phyloP scores from a whole-genome alignment of 2,888 invertebrate genomes.

The Nipponacmea schrenckii region DNA sequence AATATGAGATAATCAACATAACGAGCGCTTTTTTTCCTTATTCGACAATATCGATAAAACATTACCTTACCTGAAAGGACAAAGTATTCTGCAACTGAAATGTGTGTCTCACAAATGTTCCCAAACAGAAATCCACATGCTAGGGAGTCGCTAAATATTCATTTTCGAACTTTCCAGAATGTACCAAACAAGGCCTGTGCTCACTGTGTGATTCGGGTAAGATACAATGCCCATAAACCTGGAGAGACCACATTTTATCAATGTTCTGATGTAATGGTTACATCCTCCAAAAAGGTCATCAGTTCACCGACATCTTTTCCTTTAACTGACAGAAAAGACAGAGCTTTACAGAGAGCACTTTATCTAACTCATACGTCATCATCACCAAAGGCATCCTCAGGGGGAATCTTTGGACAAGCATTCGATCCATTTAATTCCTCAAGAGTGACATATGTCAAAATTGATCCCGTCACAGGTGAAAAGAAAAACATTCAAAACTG shows the following conservation, averaged over 20 bases:
- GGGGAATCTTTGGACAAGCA: slow-evolving; percentile 36
- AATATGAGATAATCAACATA: too few species aligned
- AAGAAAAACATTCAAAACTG: slow-evolving; percentile 26
- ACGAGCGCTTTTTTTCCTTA: too few species aligned
- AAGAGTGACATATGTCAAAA: slow-evolving; percentile 30
- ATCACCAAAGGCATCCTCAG: background rate
- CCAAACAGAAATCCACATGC: too few species aligned
- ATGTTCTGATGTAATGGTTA: slow-evolving; percentile 40
- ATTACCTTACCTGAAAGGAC: too few species aligned
- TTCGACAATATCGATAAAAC: too few species aligned
- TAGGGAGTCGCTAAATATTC: too few species aligned
- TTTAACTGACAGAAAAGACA: background rate
- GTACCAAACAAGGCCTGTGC: slow-evolving; percentile 41
- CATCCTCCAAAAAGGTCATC: slow-evolving; percentile 17
- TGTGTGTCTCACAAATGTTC: too few species aligned
- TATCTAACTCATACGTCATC: background rate
- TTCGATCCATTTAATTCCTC: slow-evolving; percentile 37
- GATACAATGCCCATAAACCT: slow-evolving; percentile 48
- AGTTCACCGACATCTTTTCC: slow-evolving; percentile 6
- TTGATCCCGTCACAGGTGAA: slow-evolving; percentile 32
- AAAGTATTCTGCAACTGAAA: too few species aligned
- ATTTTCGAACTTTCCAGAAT: slow-evolving; percentile 31
- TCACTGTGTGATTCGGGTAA: slow-evolving; percentile 44
- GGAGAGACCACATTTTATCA: slow-evolving; percentile 48
- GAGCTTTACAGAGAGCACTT: background rate